phyloP scores from a whole-genome alignment of 2,113 vertebrate species.

The Piaya cayana region DNA sequence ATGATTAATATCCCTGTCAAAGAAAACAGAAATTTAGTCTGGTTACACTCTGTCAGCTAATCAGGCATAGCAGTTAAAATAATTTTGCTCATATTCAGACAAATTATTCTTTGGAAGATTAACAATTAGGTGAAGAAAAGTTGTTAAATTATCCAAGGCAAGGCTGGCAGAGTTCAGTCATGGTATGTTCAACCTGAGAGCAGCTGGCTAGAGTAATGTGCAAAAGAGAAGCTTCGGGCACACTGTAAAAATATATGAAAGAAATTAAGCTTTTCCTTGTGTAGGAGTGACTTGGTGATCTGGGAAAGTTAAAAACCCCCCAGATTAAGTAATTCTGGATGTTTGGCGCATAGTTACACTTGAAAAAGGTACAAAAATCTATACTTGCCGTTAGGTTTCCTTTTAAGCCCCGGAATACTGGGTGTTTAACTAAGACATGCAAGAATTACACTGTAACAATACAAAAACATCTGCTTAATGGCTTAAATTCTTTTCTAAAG shows the following conservation, averaged over 20 bases:
- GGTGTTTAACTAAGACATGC: neutral
- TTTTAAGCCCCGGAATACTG: neutral
- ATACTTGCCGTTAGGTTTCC: neutral
- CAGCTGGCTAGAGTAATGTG: neutral
- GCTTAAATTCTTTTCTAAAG: neutral
- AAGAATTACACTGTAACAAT: neutral
- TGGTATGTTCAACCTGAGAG: neutral
- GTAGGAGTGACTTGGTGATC: neutral
- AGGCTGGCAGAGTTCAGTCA: neutral
- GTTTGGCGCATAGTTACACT: neutral
- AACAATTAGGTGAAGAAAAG: neutral
- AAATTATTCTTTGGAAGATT: neutral
- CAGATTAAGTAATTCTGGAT: neutral
- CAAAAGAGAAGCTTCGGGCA: neutral
- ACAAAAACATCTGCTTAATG: neutral
- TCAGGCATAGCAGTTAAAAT: neutral
- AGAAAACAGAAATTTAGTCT: constrained; percentile 4
- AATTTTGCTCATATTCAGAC: neutral
- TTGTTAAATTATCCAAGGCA: neutral
- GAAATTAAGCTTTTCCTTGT: neutral
- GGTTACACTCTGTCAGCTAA: neutral
- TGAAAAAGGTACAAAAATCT: neutral
- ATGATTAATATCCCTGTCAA: neutral
- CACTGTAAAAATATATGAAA: neutral
- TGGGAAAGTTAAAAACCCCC: neutral